Evolutionary conservation across 2,113 vertebrate genomes (phyloP), one percentile per base, ranked within the genome.

Genomic region (Gallinago media): DNA sequence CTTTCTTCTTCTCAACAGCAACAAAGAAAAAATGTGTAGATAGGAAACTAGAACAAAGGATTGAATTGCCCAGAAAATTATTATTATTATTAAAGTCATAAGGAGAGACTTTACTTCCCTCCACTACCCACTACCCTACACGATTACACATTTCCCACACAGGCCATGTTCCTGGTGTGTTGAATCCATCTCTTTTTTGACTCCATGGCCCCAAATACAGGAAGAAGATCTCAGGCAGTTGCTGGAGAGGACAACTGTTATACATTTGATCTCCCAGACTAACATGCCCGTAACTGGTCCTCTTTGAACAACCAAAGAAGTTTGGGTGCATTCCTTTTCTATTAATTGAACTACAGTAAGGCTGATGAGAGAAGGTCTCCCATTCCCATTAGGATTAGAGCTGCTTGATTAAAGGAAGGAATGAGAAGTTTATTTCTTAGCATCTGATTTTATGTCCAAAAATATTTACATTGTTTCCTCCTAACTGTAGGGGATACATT

Each of bases 71-170:
- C 16, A 62, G 42, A 2, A 82, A 66, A 36, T 70, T 52, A 47
- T 68, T 81, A 42, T 49, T 8, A 38, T 38, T 38, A 38, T 38
- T 38, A 83, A 44, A 36, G 7, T 55, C 8, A 17, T 1, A 1
- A 76, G 34, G 15, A 83, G 32, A 73, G 19, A 16, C 5, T 25
- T 65, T 31, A 3, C 6, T 54, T 84, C 20, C 21, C 16, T 68
- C 21, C 12, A 23, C 19, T 86, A 13, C 7, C 21, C 12, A 23
- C 19, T 86, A 13, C 7, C 21, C 13, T 70, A 13, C 9, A 12
- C 0, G 0, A 8, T 32, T 49, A 22, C 7, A 4, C 3, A 6
- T 88, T 66, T 74, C 27, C 40, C 27, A 17, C 18, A 46, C 9
- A 29, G 31, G 8, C 26, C 25, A n/a, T 4, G 0, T 6, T 87